Conservation (phyloP, 2,113 vertebrate genomes). For the Pseudolaguvia tuberculata region DNA sequence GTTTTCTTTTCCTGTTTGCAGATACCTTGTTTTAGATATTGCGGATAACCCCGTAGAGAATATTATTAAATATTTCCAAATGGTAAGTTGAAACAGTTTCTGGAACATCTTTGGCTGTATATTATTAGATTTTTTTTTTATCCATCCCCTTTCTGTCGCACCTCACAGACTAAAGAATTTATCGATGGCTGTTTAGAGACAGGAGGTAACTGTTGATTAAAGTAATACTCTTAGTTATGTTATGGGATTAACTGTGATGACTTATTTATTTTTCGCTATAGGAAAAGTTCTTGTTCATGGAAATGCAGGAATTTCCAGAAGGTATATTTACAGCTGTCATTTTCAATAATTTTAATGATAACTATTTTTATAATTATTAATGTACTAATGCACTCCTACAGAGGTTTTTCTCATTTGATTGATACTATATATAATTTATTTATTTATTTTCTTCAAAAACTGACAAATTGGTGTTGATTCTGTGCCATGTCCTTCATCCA, state of each 20-base stretch:
- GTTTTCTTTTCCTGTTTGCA: constrained; percentile 52
- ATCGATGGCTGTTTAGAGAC: constrained; percentile 95
- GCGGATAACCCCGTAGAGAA: constrained; percentile 99
- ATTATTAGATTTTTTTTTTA: neutral
- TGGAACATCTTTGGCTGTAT: neutral
- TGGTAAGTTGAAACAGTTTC: constrained; percentile 70
- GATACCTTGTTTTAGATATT: constrained; percentile 99
- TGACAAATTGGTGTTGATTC: neutral
- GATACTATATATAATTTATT: no score
- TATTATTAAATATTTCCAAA: constrained; percentile 94
- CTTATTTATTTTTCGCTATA: constrained; percentile 50
- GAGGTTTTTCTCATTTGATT: no score
- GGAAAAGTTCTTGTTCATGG: constrained; percentile 98
- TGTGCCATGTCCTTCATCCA: constrained; percentile 12
- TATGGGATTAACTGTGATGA: neutral
- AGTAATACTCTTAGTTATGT: neutral
- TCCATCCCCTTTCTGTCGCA: constrained; percentile 23
- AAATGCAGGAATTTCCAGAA: constrained; percentile 98
- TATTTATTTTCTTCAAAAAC: no score
- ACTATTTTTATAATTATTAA: no score
- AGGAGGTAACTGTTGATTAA: constrained; percentile 77
- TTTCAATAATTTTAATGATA: no score
- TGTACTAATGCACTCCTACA: no score
- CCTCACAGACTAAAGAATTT: constrained; percentile 91
- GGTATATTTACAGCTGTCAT: constrained; percentile 67